Conservation (phyloP, 2,797 vertebrate species). For the Alcedo quadribrachys region DNA sequence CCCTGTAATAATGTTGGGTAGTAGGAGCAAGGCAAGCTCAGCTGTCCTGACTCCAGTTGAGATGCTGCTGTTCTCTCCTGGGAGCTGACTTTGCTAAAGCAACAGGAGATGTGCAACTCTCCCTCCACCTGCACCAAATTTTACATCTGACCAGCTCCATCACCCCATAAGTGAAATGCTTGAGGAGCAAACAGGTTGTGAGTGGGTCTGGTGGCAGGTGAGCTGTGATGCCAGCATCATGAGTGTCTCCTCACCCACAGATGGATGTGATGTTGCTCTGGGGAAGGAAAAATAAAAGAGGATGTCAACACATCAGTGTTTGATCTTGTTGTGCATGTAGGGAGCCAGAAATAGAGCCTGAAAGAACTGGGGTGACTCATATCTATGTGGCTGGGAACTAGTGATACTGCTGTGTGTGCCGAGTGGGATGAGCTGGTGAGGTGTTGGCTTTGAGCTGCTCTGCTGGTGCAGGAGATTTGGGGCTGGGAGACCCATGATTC, state of each 20-base stretch:
- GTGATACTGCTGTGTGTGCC: background rate
- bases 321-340: background rate
- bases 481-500: background rate
- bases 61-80: background rate
- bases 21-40: background rate
- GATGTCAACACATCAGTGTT: background rate
- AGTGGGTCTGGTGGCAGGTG: background rate
- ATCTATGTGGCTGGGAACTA: background rate
- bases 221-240: background rate
- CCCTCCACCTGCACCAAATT: background rate
- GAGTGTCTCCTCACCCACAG: background rate
- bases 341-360: background rate
- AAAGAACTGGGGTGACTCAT: background rate
- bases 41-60: background rate
- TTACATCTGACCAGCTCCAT: background rate
- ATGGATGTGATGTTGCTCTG: background rate
- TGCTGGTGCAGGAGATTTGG: background rate
- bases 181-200: background rate
- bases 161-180: rapidly evolving
- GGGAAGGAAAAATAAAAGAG: background rate
- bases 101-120: background rate
- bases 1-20: background rate
- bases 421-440: background rate
- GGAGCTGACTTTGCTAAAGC: background rate
- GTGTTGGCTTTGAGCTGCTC: background rate